These are phyloP conservation scores for Petrocephalus microphthalmus DNA, from an alignment of 2,113 vertebrate genomes.

Conservation along the genomic window DNA sequence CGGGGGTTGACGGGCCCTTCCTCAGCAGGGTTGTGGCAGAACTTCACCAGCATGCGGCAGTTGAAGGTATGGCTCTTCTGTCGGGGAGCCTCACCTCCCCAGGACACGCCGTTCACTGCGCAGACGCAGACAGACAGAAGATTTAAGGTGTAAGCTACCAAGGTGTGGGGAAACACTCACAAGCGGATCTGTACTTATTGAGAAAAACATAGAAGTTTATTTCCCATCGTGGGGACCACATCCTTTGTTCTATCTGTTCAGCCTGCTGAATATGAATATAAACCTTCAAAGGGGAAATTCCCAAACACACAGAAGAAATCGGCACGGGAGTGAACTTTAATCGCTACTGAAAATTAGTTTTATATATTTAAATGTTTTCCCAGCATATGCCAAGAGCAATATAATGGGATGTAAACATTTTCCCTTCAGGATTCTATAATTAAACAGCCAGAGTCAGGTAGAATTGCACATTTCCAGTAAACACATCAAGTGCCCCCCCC, in stretches of 20 bases:
- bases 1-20: constrained; percentile 67
- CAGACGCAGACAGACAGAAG: background rate
- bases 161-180: background rate
- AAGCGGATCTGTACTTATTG: background rate
- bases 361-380: constrained; percentile 36
- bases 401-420: constrained; percentile 22
- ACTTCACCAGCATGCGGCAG: constrained; percentile 90
- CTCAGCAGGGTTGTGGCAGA: constrained; percentile 66
- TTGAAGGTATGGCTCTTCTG: constrained; percentile 96
- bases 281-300: constrained; percentile 9
- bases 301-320: constrained; percentile 16
- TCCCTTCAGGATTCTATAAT: constrained; percentile 42
- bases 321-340: background rate
- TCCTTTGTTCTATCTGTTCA: background rate
- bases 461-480: constrained; percentile 12
- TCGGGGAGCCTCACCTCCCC: constrained; percentile 78
- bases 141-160: background rate
- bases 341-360: constrained; percentile 45
- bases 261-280: background rate
- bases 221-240: background rate
- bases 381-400: constrained; percentile 23
- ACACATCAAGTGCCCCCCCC: background rate
- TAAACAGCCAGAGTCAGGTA: constrained; percentile 32
- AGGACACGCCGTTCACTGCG: constrained; percentile 72
- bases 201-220: background rate